Base-by-base conservation (phyloP, 2,113 vertebrate species). In the Melanotaenia duboulayi region DNA sequence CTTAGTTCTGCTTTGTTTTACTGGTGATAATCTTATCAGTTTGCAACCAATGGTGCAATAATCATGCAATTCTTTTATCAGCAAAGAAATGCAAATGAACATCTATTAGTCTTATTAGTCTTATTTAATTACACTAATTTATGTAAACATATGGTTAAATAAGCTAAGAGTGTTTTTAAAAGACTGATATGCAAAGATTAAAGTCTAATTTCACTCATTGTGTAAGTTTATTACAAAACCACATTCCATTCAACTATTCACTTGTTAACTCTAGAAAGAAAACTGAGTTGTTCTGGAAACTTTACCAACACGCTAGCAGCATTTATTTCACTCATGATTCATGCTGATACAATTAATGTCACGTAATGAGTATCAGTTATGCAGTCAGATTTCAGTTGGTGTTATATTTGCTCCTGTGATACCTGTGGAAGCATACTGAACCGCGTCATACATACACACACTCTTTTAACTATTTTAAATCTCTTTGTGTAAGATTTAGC, bases 21-120 rank as follows among this genome's bases (percentile, higher is more conserved):
- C 46, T 49, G 42, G 62, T 50, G 50, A 52, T 74, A 42, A 61
- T 78, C 51, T 49, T 60, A 70, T 69, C 61, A 65, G 57, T 69
- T 50, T 64, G 59, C 35, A 75, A 20, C 17, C 48, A 54, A 58
- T 48, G 48, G 22, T 78, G 65, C 75, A 80, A 63, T 39, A 68
- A 74, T 50, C 54, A 48, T 80, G 13, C 22, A 32, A 65, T 58
- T 65, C 1, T 52, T 5, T 59, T 78, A 22, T 61, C 54, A 64
- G 71, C 16, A 64, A 56, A 51, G 4, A 58, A 49, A 72, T 58
- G 32, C 20, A 71, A 17, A 20, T 56, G n/a, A 78, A 56, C 49
- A 46, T 40, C 25, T 16, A 5, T 10, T 46, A 2, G 61, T 81
- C 67, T 59, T 44, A 5, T 10, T 46, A 2, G 61, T 81, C 67